A percentile compares a stretch with the other conserved stretches of the same genome.
These are phyloP conservation scores for Pseudomyrmex gracilis DNA, from an alignment of 1,140 invertebrate genomes.

Conservation along the genomic window DNA sequence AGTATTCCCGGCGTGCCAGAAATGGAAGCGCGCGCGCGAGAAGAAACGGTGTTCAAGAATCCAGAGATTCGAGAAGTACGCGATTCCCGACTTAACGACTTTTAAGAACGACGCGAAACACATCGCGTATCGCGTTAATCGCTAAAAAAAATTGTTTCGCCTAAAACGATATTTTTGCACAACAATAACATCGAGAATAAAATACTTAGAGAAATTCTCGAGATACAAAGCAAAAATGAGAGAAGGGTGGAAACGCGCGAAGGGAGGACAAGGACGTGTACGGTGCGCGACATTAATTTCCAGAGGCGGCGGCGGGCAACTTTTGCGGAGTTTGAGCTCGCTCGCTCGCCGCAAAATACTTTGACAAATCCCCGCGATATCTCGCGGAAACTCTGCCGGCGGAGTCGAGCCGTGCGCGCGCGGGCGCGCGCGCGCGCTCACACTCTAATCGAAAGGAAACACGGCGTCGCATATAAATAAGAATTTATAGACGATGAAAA, in stretches of 20 bases:
- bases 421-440: conserved; percentile 42
- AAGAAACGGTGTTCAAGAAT: conserved; percentile 22
- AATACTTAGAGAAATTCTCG: conserved; percentile 34
- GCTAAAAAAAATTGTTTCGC: background rate
- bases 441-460: conserved; percentile 82
- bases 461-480: conserved; percentile 84
- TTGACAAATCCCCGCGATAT: conserved; percentile 75
- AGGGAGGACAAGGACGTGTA: conserved; percentile 43
- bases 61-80: conserved; percentile 14
- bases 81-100: background rate
- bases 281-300: conserved; percentile 67
- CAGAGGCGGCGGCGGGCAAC: conserved; percentile 68
- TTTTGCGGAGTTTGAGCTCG: conserved; percentile 73
- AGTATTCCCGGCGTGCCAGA: conserved; percentile 47
- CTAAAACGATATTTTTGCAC: background rate
- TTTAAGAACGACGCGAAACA: background rate
- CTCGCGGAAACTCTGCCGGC: conserved; percentile 70
- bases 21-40: conserved; percentile 33
- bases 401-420: conserved; percentile 55
- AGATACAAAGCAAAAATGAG: conserved; percentile 38
- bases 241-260: conserved; percentile 30
- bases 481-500: conserved; percentile 85
- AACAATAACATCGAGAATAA: conserved; percentile 53
- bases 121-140: background rate
- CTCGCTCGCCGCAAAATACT: conserved; percentile 65